Evolutionary conservation across 2,797 vertebrate genomes (phyloP), one percentile per base, ranked within the genome.

Genomic region (Acanthiza pusilla): DNA sequence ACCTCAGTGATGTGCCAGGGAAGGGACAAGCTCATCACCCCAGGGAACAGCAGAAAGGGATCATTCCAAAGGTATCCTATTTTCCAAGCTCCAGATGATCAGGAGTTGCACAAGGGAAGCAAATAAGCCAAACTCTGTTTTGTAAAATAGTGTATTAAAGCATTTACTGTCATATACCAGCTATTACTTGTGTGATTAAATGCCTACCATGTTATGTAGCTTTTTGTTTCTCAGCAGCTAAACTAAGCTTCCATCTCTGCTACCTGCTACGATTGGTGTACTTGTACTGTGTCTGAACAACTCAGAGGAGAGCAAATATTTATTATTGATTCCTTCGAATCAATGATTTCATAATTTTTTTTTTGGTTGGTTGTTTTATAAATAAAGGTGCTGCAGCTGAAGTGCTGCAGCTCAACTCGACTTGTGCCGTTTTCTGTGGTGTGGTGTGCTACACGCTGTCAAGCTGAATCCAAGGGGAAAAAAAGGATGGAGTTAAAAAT

Each of bases 271-370:
- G 48, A 91, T 92, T 79, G 85, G 93, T 97, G 93, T 97, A 89
- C 89, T 80, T 89, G 92, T 90, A 95, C 86, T 94, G 93, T 97
- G 94, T 97, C 91, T 88, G 93, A 97, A 92, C 81, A 96, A 95
- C 95, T 96, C 88, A 89, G 95, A 98, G 96, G 90, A 97, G 96
- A 97, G 53, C 93, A 97, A 97, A 85, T 97, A 97, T 97, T 97
- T 97, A 97, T 97, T 97, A 97, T 83, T 93, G 96, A 97, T 97
- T 94, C 89, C 95, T 96, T 94, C 93, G 95, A 97, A 97, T 97
- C 94, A 93, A 96, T 94, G 94, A 86, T 94, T 96, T 96, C 67
- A 45, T 95, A 92, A 61, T 71, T 72, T 62, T 91, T 61, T 74
- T 72, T 90, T 75, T 43, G 43, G 29, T 96, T 65, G 78, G 91